phyloP scores from a whole-genome alignment of 2,113 vertebrate species.

The Oncorhynchus gorbuscha region DNA sequence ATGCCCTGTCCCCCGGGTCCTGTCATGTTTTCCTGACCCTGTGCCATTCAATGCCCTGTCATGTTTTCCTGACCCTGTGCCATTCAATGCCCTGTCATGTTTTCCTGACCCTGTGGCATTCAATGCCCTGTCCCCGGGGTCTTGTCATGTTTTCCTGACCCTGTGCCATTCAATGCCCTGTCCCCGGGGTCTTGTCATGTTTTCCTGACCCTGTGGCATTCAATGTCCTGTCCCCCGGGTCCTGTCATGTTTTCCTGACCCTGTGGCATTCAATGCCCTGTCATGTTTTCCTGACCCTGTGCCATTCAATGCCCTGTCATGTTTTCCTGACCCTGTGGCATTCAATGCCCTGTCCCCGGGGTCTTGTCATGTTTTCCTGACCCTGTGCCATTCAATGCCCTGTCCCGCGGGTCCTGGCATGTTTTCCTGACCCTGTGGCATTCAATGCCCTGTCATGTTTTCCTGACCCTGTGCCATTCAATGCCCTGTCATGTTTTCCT shows the following conservation, averaged over 20 bases:
- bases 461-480: slow-evolving; percentile 67
- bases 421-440: slow-evolving; percentile 70
- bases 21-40: slow-evolving; percentile 69
- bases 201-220: slow-evolving; percentile 70
- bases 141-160: slow-evolving; percentile 70
- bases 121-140: slow-evolving; percentile 11
- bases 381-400: slow-evolving; percentile 65
- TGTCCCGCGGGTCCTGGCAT: slow-evolving; percentile 51
- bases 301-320: slow-evolving; percentile 63
- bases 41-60: slow-evolving; percentile 60
- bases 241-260: slow-evolving; percentile 71
- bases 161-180: slow-evolving; percentile 64
- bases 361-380: slow-evolving; percentile 69
- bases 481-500: slow-evolving; percentile 63
- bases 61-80: slow-evolving; percentile 68
- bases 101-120: slow-evolving; percentile 70
- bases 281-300: too few species aligned
- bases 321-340: slow-evolving; percentile 70
- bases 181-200: too few species aligned
- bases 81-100: slow-evolving; percentile 65
- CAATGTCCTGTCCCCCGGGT: slow-evolving; percentile 47
- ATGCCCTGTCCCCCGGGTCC: slow-evolving; percentile 12
- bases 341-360: slow-evolving; percentile 53
- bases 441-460: slow-evolving; percentile 65
- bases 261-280: slow-evolving; percentile 60